Evolutionary conservation across 2,888 invertebrate species (phyloP).

Genomic region (Flabesymbios commensalis): DNA sequence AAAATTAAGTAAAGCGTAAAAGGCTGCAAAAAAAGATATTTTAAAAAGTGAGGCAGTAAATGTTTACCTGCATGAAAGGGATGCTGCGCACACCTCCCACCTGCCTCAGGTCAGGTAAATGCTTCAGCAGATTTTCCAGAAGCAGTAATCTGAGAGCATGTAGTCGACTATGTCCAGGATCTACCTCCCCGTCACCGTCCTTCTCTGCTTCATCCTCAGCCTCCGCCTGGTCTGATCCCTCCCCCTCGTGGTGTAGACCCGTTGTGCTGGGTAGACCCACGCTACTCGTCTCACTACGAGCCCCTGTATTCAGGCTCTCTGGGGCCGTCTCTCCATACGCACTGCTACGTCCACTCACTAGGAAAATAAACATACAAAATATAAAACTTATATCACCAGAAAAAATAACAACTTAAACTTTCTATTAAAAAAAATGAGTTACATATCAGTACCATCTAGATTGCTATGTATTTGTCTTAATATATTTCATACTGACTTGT

Average conservation of each 20-base stretch:
- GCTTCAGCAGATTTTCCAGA: conserved; percentile 67
- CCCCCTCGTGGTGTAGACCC: conserved; percentile 43
- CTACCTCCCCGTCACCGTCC: conserved; percentile 33
- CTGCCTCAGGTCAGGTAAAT: conserved; percentile 75
- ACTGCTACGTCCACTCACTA: conserved; percentile 88
- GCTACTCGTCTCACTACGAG: conserved; percentile 68
- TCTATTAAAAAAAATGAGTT: not conserved
- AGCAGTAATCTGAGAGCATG: conserved; percentile 63
- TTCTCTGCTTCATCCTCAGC: conserved; percentile 28
- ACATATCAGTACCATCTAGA: too few relatives aligned
- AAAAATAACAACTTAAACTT: not conserved
- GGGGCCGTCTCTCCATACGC: conserved; percentile 79
- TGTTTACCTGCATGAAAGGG: conserved; percentile 83
- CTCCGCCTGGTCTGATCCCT: conserved; percentile 38
- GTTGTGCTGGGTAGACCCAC: conserved; percentile 63
- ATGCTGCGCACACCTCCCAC: conserved; percentile 84
- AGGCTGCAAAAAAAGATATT: too few relatives aligned
- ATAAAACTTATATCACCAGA: too few relatives aligned
- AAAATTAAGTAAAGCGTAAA: too few relatives aligned
- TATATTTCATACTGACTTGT: too few relatives aligned
- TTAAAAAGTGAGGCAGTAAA: too few relatives aligned
- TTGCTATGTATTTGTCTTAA: too few relatives aligned
- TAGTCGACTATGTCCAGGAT: conserved; percentile 36
- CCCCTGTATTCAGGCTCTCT: conserved; percentile 64
- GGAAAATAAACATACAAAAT: not conserved